Percentiles rank a stretch among this genome's conserved stretches.
phyloP scores from a whole-genome alignment of 2,797 vertebrate genomes.

The Anomalospiza imberbis region DNA sequence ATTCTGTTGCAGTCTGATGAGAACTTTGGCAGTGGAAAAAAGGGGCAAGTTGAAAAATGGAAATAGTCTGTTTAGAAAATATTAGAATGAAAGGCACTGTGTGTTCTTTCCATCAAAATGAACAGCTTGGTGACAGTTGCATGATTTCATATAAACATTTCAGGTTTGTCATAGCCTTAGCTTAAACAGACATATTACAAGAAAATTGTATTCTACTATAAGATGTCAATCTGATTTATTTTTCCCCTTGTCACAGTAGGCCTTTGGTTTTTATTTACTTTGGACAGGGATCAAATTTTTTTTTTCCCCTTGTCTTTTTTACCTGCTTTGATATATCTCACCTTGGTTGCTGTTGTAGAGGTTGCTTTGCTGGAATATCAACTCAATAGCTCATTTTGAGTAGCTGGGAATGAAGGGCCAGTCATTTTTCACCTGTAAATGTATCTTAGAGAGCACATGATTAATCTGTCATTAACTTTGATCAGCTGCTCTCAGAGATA shows the following conservation, averaged over 20 bases:
- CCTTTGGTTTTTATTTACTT: conserved; percentile 2
- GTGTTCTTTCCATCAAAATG: neutral
- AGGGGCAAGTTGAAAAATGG: neutral
- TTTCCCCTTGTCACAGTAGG: neutral
- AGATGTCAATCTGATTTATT: conserved; percentile 15
- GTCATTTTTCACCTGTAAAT: neutral
- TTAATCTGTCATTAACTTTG: neutral
- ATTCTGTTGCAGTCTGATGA: neutral
- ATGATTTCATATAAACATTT: conserved; percentile 24
- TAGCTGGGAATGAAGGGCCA: neutral
- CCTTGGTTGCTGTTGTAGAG: neutral
- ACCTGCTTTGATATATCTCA: neutral
- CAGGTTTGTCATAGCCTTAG: neutral
- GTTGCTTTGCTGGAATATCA: neutral
- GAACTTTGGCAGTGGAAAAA: neutral
- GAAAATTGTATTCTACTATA: neutral
- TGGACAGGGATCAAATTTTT: neutral
- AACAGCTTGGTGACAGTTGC: conserved; percentile 22
- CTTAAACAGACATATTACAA: neutral
- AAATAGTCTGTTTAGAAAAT: neutral
- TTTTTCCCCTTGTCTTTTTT: neutral
- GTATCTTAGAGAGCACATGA: neutral
- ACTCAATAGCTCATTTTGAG: neutral
- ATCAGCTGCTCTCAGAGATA: neutral
- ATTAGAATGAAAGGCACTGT: neutral